phyloP scores from a whole-genome alignment of 2,113 vertebrate species.

The Enhydra lutris region DNA sequence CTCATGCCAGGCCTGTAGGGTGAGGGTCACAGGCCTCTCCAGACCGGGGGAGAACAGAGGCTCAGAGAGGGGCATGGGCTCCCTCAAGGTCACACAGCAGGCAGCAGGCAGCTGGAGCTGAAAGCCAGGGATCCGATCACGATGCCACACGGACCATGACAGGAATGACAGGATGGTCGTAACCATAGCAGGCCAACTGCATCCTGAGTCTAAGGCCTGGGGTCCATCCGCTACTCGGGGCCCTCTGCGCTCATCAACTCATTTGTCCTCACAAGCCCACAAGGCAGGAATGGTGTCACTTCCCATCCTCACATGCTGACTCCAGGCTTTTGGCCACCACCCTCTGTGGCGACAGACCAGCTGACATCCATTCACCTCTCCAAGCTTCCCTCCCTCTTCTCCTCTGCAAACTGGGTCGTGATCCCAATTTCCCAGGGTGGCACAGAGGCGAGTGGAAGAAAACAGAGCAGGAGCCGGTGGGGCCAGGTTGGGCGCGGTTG shows the following conservation, averaged over 20 bases:
- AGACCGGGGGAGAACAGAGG: background rate
- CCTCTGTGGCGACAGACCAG: no score
- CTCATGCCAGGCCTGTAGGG: background rate
- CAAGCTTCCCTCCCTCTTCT: background rate
- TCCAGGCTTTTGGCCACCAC: background rate
- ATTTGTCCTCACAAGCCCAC: background rate
- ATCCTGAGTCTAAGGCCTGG: background rate
- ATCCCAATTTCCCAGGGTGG: background rate
- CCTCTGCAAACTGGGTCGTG: background rate
- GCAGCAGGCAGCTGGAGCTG: background rate
- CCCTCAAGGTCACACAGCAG: background rate
- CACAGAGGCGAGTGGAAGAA: background rate
- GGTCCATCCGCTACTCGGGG: rapidly evolving
- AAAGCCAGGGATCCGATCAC: background rate
- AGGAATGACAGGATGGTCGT: rapidly evolving
- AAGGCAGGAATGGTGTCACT: background rate
- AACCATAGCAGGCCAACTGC: background rate
- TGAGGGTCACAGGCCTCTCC: background rate
- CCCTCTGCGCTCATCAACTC: background rate
- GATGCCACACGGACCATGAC: background rate
- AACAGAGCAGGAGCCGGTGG: background rate
- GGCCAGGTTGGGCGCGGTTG: background rate
- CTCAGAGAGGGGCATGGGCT: background rate
- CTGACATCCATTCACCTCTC: background rate
- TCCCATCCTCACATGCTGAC: background rate